Conservation (phyloP, 2,113 vertebrate species). For the Vicugna pacos region DNA sequence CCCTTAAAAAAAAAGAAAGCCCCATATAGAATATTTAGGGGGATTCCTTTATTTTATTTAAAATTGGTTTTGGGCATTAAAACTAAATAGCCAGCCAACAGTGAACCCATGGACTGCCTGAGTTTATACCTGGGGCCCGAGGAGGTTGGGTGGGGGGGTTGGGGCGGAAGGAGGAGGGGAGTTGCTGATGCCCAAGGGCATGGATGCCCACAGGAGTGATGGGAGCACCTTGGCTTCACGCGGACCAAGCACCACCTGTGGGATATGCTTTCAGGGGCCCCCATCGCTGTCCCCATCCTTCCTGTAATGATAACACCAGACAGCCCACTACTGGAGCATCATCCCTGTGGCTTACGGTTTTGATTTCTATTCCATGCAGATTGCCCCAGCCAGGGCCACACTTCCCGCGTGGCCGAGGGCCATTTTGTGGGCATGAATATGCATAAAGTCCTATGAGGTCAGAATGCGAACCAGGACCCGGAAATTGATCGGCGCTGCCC, state of each 20-base stretch:
- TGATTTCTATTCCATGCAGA: slow-evolving; percentile 65
- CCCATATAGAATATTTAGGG: slow-evolving; percentile 85
- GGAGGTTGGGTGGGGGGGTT: not conserved
- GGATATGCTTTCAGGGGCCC: not conserved
- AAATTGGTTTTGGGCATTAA: slow-evolving; percentile 85
- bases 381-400: not conserved
- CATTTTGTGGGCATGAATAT: slow-evolving; percentile 52
- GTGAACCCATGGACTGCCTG: slow-evolving; percentile 45
- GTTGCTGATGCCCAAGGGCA: fast-evolving
- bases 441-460: not conserved
- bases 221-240: not conserved
- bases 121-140: slow-evolving; percentile 42
- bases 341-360: not conserved
- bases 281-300: not conserved
- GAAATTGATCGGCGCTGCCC: not conserved
- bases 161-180: too few relatives aligned
- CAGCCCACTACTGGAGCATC: not conserved
- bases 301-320: not conserved
- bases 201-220: fast-evolving
- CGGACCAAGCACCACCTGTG: not conserved
- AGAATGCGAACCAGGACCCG: not conserved
- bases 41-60: slow-evolving; percentile 88
- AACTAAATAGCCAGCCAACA: slow-evolving; percentile 63
- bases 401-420: not conserved
- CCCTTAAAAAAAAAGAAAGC: slow-evolving; percentile 83